Base-by-base conservation (phyloP, 2,113 vertebrate genomes). In the Bujurquina vittata region DNA sequence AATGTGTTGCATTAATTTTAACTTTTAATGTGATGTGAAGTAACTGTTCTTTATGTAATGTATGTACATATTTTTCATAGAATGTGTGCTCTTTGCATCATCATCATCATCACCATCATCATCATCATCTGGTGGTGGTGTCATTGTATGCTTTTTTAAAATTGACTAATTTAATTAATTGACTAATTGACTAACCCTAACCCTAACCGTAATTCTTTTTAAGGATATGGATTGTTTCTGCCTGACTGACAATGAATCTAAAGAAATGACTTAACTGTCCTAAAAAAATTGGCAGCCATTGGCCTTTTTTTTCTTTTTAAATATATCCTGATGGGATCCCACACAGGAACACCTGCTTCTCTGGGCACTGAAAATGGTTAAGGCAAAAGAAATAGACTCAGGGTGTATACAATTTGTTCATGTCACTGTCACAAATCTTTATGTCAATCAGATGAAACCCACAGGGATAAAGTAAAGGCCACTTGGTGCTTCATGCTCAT, bases 401-500 rank as follows among this genome's bases (percentile, higher is more conserved):
- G 31, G 43, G 15, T 61, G 46, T 69, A 69, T 69, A 43, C 58
- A 54, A 65, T 75, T 61, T 82, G 73, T 74, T 75, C 20, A 63
- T 67, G 81, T 86, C 84, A 79, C 43, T 72, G 77, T 79, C 43
- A 46, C 37, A 33, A 17, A 69, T 31, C 60, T 72, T 87, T 15
- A 79, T 33, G 33, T 84, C 75, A 79, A 54, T 83, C 85, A 74
- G 62, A 57, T 49, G 26, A 72, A 37, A 57, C 65, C 80, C 52
- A 81, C 29, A 4, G 56, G 77, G 80, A 60, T 33, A 46, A 84
- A 10, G 31, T 46, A 46, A 86, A 85, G 74, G 83, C 80, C 17
- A 4, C 56, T 62, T 65, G 40, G 57, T 67, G 59, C 40, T 60
- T 63, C 57, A 14, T 2, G 18, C 52, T 80, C 54, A 63, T 55